These are phyloP conservation scores for Hucho hucho DNA, from an alignment of 2,113 vertebrate species.

Conservation along the genomic window DNA sequence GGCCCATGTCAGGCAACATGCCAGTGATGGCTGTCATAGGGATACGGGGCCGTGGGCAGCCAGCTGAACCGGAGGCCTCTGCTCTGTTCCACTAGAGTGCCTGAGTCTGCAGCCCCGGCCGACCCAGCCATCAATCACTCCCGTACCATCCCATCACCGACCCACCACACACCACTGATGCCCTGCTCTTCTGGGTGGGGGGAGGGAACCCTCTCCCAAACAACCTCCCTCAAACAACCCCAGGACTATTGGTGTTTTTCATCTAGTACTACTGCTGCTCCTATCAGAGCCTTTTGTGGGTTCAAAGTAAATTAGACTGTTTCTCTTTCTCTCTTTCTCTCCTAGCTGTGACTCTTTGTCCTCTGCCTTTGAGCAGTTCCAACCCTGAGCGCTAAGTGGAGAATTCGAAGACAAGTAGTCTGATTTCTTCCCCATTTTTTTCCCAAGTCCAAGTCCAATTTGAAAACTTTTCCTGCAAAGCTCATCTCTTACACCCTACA, in stretches of 20 bases:
- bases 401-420: background rate
- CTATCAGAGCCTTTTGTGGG: too few relatives aligned
- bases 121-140: conserved; percentile 12
- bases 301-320: background rate
- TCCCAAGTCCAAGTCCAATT: background rate
- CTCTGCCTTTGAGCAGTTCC: background rate
- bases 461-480: background rate
- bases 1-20: too few relatives aligned
- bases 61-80: conserved; percentile 4
- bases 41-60: conserved; percentile 11
- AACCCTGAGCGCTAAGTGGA: background rate
- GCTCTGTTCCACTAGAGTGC: conserved; percentile 8
- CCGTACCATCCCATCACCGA: background rate
- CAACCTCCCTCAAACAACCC: too few relatives aligned
- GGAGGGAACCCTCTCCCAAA: too few relatives aligned
- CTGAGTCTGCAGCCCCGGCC: too few relatives aligned
- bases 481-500: background rate
- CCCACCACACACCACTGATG: background rate
- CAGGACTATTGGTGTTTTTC: too few relatives aligned
- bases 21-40: background rate
- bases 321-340: background rate
- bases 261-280: too few relatives aligned
- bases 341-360: background rate
- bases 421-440: background rate
- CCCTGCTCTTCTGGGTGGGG: background rate